A percentile compares a stretch with the other conserved stretches of the same genome.
Conservation (phyloP, 2,797 vertebrate genomes). For the Orestias chungarensis region DNA sequence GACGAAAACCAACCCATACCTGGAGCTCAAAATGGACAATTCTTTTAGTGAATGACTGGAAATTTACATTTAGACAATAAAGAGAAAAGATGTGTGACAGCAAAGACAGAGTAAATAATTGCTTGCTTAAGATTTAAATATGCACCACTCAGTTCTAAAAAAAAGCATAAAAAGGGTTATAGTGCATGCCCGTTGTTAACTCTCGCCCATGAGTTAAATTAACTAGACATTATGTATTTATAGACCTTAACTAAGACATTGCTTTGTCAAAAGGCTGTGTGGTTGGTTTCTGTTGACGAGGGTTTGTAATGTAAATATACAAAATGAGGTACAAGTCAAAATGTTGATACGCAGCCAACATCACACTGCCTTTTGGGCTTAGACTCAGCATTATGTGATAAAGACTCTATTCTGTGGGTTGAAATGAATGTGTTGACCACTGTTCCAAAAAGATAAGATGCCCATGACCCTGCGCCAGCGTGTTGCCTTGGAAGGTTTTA, state of each 20-base stretch:
- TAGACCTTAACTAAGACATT: not conserved
- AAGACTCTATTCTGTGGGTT: not conserved
- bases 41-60: not conserved
- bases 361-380: constrained; percentile 1
- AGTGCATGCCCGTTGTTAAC: not conserved
- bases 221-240: not conserved
- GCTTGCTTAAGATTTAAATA: not conserved
- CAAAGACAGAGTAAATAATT: not conserved
- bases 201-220: not conserved
- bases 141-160: not conserved
- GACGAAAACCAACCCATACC: no score
- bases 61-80: not conserved
- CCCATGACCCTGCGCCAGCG: not conserved
- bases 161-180: not conserved
- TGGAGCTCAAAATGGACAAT: not conserved
- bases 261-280: not conserved
- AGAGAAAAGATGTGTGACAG: not conserved
- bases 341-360: not conserved
- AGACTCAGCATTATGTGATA: not conserved
- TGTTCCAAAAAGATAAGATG: not conserved
- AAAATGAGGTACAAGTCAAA: not conserved
- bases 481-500: not conserved
- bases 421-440: not conserved
- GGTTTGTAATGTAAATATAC: not conserved
- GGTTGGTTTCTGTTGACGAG: not conserved